Base-by-base conservation (phyloP, 2,113 vertebrate genomes). In the Hippocampus guttulatus region DNA sequence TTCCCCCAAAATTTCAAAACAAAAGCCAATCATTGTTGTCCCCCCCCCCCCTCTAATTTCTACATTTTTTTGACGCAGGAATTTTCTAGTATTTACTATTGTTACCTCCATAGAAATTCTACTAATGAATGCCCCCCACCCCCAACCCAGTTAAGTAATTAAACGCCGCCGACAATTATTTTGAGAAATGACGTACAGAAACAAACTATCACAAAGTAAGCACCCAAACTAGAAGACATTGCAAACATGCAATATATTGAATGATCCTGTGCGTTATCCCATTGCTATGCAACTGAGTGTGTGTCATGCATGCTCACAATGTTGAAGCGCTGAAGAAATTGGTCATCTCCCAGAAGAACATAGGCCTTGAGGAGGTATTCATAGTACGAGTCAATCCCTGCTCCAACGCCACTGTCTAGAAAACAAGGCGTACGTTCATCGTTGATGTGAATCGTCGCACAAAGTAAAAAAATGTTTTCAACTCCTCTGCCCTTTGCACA, bases 281-380 rank as follows among this genome's bases (percentile, higher is more conserved):
- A 25, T 43, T 74, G 77, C 61, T 51, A 23, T 12, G 8, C 38
- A 47, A 16, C 14, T 2, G 54, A 67, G 64, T 47, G 60, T 55
- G 30, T 54, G 47, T 64, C 25, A 67, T 43, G 54, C 52, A 33
- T 21, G 4, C 95, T 94, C 87, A 99, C 97, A 71, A 94, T 97
- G 89, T 99, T 99, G 91, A 99, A 99, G 84, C 97, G 95, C 86
- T 98, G 93, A 84, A 98, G 91, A 87, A 95, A 96, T 87, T 92
- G 93, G 90, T 98, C 96, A 83, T 99, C 96, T 84, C 97, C 96
- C 84, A 99, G 88, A 75, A 99, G 94, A 81, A 98, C 90, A 79
- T 99, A 99, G 70, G 96, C 96, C 92, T 99, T 99, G 72, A 98
- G 92, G 67, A 99, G 92, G 90, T 99, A 98, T 85, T 98, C 96